Evolutionary conservation across 2,797 vertebrate species (phyloP).

Genomic region (Amblyopsis hoosieri): DNA sequence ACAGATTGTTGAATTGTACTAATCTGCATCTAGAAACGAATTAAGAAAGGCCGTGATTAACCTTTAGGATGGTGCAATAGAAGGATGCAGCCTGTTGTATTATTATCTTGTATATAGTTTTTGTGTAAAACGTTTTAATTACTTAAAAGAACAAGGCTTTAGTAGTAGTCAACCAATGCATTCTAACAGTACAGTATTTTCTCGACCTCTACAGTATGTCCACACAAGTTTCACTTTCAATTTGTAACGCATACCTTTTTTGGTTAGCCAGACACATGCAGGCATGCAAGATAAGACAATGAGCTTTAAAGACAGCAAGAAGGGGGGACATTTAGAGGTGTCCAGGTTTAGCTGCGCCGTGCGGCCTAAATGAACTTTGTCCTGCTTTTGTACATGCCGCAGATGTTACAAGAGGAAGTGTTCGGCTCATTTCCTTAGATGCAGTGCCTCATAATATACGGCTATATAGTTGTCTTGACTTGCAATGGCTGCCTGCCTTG

Average conservation of each 20-base stretch:
- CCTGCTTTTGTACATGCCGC: slow-evolving; percentile 16
- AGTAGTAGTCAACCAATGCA: too few relatives aligned
- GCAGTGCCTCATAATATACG: background rate
- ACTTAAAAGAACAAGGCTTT: too few relatives aligned
- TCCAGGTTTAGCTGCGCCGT: slow-evolving; percentile 34
- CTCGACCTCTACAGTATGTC: too few relatives aligned
- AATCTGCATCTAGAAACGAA: slow-evolving; percentile 29
- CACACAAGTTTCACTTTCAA: background rate
- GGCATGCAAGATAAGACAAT: slow-evolving; percentile 17
- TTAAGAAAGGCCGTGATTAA: slow-evolving; percentile 19
- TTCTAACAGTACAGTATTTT: too few relatives aligned
- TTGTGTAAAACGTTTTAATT: too few relatives aligned
- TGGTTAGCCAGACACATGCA: slow-evolving; percentile 18
- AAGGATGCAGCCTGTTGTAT: slow-evolving; percentile 21
- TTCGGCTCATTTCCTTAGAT: slow-evolving; percentile 31
- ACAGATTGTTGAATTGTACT: slow-evolving; percentile 16
- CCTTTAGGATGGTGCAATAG: slow-evolving; percentile 6
- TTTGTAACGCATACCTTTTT: background rate
- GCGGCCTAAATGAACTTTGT: slow-evolving; percentile 42
- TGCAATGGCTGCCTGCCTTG: slow-evolving; percentile 35
- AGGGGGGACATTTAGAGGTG: slow-evolving; percentile 43
- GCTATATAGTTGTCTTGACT: slow-evolving; percentile 36
- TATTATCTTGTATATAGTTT: too few relatives aligned
- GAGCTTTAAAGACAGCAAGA: slow-evolving; percentile 30
- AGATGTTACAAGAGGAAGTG: slow-evolving; percentile 50